Base-by-base conservation (phyloP, 2,888 invertebrate species). In the Mesopsocus fuscifrons region DNA sequence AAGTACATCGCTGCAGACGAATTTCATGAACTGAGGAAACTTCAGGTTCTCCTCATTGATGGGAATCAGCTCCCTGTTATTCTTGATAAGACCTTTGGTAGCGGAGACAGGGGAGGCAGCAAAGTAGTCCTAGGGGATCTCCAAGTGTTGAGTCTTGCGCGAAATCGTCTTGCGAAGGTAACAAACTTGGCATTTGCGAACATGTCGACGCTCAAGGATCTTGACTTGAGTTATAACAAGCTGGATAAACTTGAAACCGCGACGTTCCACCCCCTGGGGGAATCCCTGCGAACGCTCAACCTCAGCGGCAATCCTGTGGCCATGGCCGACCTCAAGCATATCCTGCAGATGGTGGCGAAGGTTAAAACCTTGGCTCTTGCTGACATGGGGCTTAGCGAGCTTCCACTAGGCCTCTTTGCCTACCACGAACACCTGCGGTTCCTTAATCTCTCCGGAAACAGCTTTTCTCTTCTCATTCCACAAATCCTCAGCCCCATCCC, bases 221-320 rank as follows among this genome's bases (percentile, higher is more conserved):
- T 85, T 49, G 81, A 84, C 59, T 68, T 85, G 46, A 74, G 80
- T 49, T 74, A 76, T 58, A 83, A 84, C 57, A 77, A 78, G 59
- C 66, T 83, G 50, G 72, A 74, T 52, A 66, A 71, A 42, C 67
- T 80, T 47, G 77, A 79, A 55, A 62, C 68, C 31, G 65, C 67
- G 48, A 68, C 71, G 0, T 68, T 77, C 51, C 64, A 66, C 13
- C 71, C 74, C 1, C 58, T 74, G 1, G 68, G 72, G 5, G 71
- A 73, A 48, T 69, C 71, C 34, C 60, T 81, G 44, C 68, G 67
- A 55, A 68, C 66, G 40, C 66, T 83, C 15, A 71, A 75, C 54
- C 69, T 83, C 38, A 78, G 80, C 52, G 78, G 79, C 4, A 80
- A 80, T 52, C 68, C 70, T 52, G 60, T 74, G 52, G 61, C 66